Evolutionary conservation across 2,888 invertebrate genomes (phyloP).

Genomic region (Brachylomia viminalis): DNA sequence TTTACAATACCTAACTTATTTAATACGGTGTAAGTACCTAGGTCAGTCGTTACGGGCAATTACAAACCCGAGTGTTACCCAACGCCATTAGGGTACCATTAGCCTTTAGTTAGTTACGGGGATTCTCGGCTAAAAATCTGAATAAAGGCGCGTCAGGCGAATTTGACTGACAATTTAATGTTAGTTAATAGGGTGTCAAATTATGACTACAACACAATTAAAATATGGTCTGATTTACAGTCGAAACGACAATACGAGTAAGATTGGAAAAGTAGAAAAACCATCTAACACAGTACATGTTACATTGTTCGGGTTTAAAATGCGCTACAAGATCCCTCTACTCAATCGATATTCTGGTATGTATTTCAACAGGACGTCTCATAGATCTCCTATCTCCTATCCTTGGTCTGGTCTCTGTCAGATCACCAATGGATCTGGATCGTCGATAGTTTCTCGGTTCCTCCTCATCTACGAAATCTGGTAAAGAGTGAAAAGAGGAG

Average conservation of each 20-base stretch:
- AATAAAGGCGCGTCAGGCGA: no score
- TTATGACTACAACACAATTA: not conserved
- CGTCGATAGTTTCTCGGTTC: slow-evolving; percentile 77
- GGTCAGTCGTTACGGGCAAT: slow-evolving; percentile 11
- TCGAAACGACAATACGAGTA: no score
- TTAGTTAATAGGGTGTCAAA: not conserved
- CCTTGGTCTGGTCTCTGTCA: slow-evolving; percentile 82
- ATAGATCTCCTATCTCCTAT: slow-evolving; percentile 82
- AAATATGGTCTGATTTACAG: not conserved
- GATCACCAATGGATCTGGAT: slow-evolving; percentile 87
- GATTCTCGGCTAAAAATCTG: not conserved
- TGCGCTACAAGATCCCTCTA: slow-evolving; percentile 1
- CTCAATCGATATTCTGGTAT: slow-evolving; percentile 68
- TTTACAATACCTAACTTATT: slow-evolving; percentile 4
- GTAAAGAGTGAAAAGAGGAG: slow-evolving; percentile 91
- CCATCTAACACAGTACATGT: not conserved
- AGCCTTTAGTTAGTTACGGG: not conserved
- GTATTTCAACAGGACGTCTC: slow-evolving; percentile 83
- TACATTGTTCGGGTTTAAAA: not conserved
- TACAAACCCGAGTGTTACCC: slow-evolving; percentile 1
- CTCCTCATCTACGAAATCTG: slow-evolving; percentile 86
- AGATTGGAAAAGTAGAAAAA: not conserved
- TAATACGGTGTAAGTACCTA: not conserved
- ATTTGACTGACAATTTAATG: not conserved
- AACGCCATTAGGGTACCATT: not conserved